Evolutionary conservation across 2,888 invertebrate genomes (phyloP), one percentile per base, ranked within the genome.

Genomic region (Bombylius discolor): DNA sequence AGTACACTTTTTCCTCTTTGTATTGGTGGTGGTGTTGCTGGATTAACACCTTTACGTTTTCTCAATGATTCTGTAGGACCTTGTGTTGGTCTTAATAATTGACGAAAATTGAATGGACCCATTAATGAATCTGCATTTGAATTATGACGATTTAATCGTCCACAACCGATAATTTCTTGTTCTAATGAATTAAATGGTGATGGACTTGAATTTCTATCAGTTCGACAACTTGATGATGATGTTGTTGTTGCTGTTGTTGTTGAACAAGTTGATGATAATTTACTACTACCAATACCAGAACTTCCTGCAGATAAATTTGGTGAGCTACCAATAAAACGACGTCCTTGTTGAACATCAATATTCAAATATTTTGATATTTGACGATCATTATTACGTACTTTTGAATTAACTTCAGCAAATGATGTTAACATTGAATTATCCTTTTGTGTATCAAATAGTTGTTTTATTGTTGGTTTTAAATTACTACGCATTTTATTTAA

Each of bases 31-130:
- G 61, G 76, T 74, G 63, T 75, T 73, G 42, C 73, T 72, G 4
- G 76, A 53, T 73, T 76, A 4, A 75, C 72, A 0, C 79, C 80
- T 69, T 82, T 82, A 23, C 82, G 74, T 65, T 83, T 83, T 32
- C 84, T 75, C 52, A 85, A 71, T 49, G 84, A 84, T 62, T 85
- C 84, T 0, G 85, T 85, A 0, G 85, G 84, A 4, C 83, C 80
- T 56, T 81, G 73, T 1, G 84, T 83, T 1, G 83, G 83, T 60
- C 82, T 72, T 5, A 85, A 68, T 13, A 84, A 68, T 63, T 83
- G 81, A 51, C 84, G 77, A 65, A 85, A 85, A 64, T 85, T 80
- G 67, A 83, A 85, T 0, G 84, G 84, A 0, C 84, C 84, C 49
- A 79, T 78, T 11, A 78, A 77, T 62, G 82, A 81, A 42, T 42